Conservation (phyloP, 2,888 invertebrate genomes). For the Camptogramma bilineatum region DNA sequence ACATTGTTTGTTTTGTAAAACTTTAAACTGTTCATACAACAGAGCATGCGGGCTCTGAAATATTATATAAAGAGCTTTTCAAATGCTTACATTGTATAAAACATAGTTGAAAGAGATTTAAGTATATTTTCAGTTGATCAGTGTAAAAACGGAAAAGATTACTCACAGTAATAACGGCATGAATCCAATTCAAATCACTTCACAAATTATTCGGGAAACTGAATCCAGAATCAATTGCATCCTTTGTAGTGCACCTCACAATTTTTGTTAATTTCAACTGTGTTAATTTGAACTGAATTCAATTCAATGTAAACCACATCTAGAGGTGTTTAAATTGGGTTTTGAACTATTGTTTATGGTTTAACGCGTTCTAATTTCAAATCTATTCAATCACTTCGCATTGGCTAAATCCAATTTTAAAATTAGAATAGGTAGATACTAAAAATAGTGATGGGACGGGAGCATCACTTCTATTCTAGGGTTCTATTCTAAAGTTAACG, state of each 20-base stretch:
- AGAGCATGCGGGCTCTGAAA: too few species aligned
- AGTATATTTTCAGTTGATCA: too few species aligned
- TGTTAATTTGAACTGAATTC: neutral
- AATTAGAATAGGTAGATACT: constrained; percentile 26
- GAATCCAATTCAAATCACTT: constrained; percentile 22
- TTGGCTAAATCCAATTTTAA: constrained; percentile 7
- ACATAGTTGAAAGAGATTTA: too few species aligned
- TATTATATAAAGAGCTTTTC: too few species aligned
- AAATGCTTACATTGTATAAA: too few species aligned
- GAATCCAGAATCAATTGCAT: neutral
- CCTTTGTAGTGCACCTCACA: neutral
- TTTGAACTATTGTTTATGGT: neutral
- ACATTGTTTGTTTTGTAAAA: too few species aligned
- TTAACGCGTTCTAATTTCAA: neutral
- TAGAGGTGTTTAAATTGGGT: too few species aligned
- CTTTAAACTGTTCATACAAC: too few species aligned
- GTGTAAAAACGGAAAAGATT: neutral
- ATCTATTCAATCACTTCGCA: neutral
- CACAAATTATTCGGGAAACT: constrained; percentile 8
- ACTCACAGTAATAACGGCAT: constrained; percentile 32
- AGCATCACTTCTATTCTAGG: too few species aligned
- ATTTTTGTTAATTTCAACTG: neutral
- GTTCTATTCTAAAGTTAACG: too few species aligned
- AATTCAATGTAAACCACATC: too few species aligned
- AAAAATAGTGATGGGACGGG: constrained; percentile 33